These are phyloP conservation scores for Orthonevra nobilis DNA, from an alignment of 2,888 invertebrate species.

Conservation along the genomic window DNA sequence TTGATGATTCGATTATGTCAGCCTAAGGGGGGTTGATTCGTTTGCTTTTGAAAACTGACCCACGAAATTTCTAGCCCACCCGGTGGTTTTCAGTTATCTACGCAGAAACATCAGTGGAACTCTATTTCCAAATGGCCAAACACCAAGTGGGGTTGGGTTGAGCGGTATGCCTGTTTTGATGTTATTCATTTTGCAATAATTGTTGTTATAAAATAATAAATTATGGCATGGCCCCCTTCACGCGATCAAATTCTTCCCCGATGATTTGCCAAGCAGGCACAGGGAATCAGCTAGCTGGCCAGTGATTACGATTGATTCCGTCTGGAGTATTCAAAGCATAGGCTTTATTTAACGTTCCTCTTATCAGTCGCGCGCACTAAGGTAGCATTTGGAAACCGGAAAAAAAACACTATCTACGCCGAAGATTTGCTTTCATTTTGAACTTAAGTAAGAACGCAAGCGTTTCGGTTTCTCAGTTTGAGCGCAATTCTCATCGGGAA, in stretches of 20 bases:
- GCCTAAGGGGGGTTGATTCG: background rate
- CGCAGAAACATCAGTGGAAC: background rate
- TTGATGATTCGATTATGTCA: slow-evolving; percentile 27
- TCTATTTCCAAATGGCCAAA: slow-evolving; percentile 6
- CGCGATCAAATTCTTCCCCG: slow-evolving; percentile 14
- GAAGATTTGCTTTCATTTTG: slow-evolving; percentile 20
- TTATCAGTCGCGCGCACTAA: no score
- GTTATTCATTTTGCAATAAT: background rate
- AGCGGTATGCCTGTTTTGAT: background rate
- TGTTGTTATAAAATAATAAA: slow-evolving; percentile 32
- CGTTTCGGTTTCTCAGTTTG: background rate
- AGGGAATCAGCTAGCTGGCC: background rate
- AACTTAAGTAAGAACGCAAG: slow-evolving; percentile 32
- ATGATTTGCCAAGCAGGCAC: background rate
- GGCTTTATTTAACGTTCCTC: no score
- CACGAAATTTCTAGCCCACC: background rate
- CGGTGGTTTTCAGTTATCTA: background rate
- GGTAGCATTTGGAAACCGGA: no score
- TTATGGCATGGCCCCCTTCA: slow-evolving; percentile 14
- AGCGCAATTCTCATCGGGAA: background rate
- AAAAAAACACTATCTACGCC: no score
- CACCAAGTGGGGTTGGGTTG: background rate
- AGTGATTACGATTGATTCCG: slow-evolving; percentile 14
- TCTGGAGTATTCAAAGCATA: no score
- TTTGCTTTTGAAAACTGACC: background rate